Percentiles rank a stretch among this genome's conserved stretches.
Conservation (phyloP, 2,888 invertebrate genomes). For the Tenthredo distinguenda region DNA sequence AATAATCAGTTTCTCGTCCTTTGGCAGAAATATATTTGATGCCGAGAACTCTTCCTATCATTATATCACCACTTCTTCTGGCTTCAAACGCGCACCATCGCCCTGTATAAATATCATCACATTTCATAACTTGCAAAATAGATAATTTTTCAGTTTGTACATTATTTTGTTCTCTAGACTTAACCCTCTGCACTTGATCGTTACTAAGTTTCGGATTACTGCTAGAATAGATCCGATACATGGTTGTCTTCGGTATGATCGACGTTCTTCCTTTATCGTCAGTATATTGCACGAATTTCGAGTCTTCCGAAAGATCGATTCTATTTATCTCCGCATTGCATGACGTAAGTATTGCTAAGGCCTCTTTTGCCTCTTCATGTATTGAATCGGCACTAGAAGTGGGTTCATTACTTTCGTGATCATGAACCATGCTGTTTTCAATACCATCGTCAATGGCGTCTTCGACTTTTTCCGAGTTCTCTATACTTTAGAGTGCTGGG, state of each 20-base stretch:
- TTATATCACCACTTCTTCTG: not conserved
- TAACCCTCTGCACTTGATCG: not conserved
- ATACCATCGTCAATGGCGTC: not conserved
- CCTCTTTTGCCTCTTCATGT: not conserved
- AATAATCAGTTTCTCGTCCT: conserved; percentile 13
- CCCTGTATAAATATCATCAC: not conserved
- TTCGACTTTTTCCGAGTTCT: not conserved
- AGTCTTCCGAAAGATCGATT: not conserved
- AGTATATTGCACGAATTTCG: conserved; percentile 4
- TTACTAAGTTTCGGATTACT: not conserved
- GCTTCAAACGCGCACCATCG: conserved; percentile 4
- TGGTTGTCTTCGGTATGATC: conserved; percentile 3
- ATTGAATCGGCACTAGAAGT: not conserved
- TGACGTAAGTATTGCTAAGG: not conserved
- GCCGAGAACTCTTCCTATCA: conserved; percentile 7
- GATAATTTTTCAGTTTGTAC: not conserved
- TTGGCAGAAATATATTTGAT: not conserved
- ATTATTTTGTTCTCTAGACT: not conserved
- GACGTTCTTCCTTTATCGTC: not conserved
- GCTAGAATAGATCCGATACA: conserved; percentile 18
- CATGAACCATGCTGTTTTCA: not conserved
- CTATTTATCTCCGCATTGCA: conserved; percentile 3
- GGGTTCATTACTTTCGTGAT: conserved; percentile 3
- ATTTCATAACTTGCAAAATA: not conserved
- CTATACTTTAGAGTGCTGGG: not conserved